Base-by-base conservation (phyloP, 2,113 vertebrate genomes). In the Etia nguti region DNA sequence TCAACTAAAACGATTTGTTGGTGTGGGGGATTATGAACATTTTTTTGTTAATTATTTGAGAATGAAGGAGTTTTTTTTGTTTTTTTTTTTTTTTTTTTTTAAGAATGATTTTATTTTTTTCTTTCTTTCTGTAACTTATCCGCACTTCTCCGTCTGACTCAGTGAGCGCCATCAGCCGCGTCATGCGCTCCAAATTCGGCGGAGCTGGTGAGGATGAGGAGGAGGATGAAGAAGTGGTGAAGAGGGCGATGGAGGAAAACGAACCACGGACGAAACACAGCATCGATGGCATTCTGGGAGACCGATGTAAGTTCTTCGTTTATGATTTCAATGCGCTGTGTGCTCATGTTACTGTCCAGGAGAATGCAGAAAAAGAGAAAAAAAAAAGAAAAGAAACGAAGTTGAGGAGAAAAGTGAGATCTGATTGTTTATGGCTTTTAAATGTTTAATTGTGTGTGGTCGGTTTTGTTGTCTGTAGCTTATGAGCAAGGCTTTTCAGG, bases 91-190 rank as follows among this genome's bases (percentile, higher is more conserved):
- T 18, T 11, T 10, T 31, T 31, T 8, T 26, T 5, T 2, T 8
- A 36, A 13, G 34, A 38, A 65, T 38, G 6, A n/a, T 29, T 80
- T 57, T 29, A 26, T 18, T 80, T 26, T 24, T 80, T 38, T 16
- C 0, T 38, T 18, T 68, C 10, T 22, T 52, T 18, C 9, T 46
- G 31, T 50, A 50, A 34, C 36, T 36, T 82, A 24, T 52, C 9
- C 62, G 11, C 18, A 57, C 38, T 3, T 70, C 12, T 38, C 2
- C 8, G 4, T 79, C 4, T 15, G 43, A 41, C 68, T 29, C 5
- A 98, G 99, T 99, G 96, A 99, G 99, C 87, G 98, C 98, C 83
- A 99, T 99, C 95, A 99, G 99, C 91, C 99, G 98, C 68, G 97
- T 99, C 89, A 96, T 99, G 96, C 96, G 98, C 75, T 99, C 98